These are phyloP conservation scores for Trididemnum clinides DNA, from an alignment of 23 tunicate genomes.

Conservation along the genomic window DNA sequence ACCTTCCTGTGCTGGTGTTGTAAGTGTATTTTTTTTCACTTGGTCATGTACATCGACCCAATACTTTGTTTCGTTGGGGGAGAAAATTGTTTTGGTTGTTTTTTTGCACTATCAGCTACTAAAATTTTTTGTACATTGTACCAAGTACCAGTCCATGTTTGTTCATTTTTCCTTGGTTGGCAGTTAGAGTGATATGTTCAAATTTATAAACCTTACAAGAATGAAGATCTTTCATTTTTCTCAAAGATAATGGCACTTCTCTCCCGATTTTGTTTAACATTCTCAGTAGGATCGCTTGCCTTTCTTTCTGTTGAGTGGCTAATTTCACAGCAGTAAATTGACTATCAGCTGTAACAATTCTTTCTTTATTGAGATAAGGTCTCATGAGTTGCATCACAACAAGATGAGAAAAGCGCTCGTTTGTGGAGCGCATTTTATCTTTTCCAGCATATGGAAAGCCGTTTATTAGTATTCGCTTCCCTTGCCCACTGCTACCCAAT, in stretches of 20 bases:
- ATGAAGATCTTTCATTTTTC: conserved; percentile 32
- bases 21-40: conserved; percentile 23
- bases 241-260: conserved; percentile 38
- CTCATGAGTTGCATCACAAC: conserved; percentile 30
- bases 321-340: conserved; percentile 25
- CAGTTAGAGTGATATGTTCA: conserved; percentile 26
- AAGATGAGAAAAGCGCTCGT: conserved; percentile 14
- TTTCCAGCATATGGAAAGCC: not conserved
- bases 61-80: conserved; percentile 31
- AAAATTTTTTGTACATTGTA: conserved; percentile 33
- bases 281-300: conserved; percentile 29
- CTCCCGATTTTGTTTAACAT: conserved; percentile 36
- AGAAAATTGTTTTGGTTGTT: conserved; percentile 29
- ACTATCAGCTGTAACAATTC: conserved; percentile 7
- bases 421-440: not conserved
- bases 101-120: conserved; percentile 35
- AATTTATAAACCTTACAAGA: conserved; percentile 21
- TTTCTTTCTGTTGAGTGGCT: conserved; percentile 25
- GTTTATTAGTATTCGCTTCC: not conserved
- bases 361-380: conserved; percentile 15
- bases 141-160: conserved; percentile 25
- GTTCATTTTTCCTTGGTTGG: conserved; percentile 19
- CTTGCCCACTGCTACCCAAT: not conserved
- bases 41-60: conserved; percentile 27
- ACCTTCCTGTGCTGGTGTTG: conserved; percentile 35